These are phyloP conservation scores for Lagodon rhomboides DNA, from an alignment of 2,797 vertebrate genomes.

Conservation along the genomic window DNA sequence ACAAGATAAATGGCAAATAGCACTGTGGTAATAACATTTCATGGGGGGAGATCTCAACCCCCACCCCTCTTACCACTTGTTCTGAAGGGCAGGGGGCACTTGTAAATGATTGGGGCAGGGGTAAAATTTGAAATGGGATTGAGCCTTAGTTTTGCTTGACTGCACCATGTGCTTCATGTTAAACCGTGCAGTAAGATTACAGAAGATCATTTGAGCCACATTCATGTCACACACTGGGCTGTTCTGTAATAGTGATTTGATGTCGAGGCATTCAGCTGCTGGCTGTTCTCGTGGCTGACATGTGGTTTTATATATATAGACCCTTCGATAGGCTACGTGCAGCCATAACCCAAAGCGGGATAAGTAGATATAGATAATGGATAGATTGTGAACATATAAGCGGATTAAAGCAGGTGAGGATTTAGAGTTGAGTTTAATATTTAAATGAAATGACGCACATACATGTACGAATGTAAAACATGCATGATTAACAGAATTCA, in stretches of 20 bases:
- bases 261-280: not conserved
- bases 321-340: not conserved
- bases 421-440: not conserved
- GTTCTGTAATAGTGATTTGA: not conserved
- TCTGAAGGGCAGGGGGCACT: too few relatives aligned
- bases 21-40: too few relatives aligned
- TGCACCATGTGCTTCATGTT: not conserved
- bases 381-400: conserved; percentile 5
- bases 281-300: not conserved
- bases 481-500: not conserved
- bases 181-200: not conserved
- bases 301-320: not conserved
- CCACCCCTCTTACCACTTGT: too few relatives aligned
- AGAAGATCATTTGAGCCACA: not conserved
- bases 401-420: not conserved
- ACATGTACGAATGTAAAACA: conserved; percentile 16
- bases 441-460: not conserved
- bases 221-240: not conserved
- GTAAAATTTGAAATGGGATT: too few relatives aligned
- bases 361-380: not conserved
- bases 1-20: too few relatives aligned
- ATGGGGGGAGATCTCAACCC: too few relatives aligned
- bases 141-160: not conserved
- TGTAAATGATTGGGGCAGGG: too few relatives aligned
- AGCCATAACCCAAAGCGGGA: not conserved